Evolutionary conservation across 2,113 vertebrate genomes (phyloP), one percentile per base, ranked within the genome.

Genomic region (Limnothrissa miodon): DNA sequence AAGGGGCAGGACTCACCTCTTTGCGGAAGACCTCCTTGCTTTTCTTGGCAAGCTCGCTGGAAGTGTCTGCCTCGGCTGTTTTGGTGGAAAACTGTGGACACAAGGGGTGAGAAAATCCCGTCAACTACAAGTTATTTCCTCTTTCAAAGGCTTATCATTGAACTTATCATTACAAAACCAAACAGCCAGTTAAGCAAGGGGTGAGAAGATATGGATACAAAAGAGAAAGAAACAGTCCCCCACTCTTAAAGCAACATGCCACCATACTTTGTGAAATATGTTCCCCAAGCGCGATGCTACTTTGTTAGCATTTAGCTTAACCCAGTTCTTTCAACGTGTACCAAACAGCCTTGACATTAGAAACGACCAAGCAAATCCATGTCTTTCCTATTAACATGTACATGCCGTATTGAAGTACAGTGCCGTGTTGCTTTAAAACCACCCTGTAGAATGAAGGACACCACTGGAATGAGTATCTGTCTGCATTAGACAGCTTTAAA

Each of bases 11-110:
- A 17, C 94, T 91, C 91, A 97, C 98, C 92, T 99, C 98, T 90
- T 99, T 99, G 84, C 98, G 95, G 93, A 99, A 99, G n/a, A 98
- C 95, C 90, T 99, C 98, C 93, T 99, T 99, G 93, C 98, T 99
- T 89, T 96, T 99, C 92, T 99, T 99, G 33, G 98, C 98, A 83
- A 99, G 92, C 87, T 99, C 98, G 9, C 97, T 99, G 25, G 98
- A 99, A 0, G 98, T 99, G 91, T 99, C 98, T 0, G 98, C 98
- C 84, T 99, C 98, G 0, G 97, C 98, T 0, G 98, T 99, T 93
- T 99, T 99, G 82, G 97, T 99, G 85, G 98, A 99, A 87, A 98
- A 97, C 98, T 99, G 92, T 23, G 86, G 83, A 87, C 44, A 42
- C 78, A 81, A 45, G 56, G n/a, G 48, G 86, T 11, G 89, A 81